These are phyloP conservation scores for Actinia equina DNA, from an alignment of 64 coral and sea anemone species.

Conservation along the genomic window DNA sequence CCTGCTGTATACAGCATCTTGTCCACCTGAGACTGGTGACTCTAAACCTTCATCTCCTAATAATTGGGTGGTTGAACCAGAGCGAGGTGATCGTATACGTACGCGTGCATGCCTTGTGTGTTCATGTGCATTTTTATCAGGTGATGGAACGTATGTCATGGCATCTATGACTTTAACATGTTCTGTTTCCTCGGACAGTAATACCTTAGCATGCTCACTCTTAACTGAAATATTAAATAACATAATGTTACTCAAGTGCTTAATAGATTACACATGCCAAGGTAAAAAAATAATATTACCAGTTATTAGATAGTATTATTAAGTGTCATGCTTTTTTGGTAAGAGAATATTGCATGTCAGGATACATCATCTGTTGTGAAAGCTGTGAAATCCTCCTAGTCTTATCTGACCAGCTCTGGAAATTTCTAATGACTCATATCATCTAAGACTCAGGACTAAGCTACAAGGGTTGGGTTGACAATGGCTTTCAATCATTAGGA, in stretches of 20 bases:
- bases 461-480: no score
- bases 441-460: no score
- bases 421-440: no score
- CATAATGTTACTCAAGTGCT: neutral
- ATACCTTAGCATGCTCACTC: slow-evolving; percentile 53
- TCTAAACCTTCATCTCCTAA: neutral
- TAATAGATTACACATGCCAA: neutral
- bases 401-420: no score
- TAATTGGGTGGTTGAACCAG: neutral
- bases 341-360: no score
- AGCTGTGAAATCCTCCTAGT: no score
- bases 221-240: slow-evolving; percentile 40
- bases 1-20: neutral
- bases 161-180: slow-evolving; percentile 88
- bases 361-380: no score
- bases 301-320: neutral
- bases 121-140: slow-evolving; percentile 19
- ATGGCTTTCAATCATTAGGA: no score
- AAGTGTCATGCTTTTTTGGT: neutral
- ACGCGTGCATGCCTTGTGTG: neutral
- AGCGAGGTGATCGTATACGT: neutral
- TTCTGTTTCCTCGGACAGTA: slow-evolving; percentile 76
- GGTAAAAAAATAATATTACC: neutral
- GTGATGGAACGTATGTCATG: slow-evolving; percentile 75
- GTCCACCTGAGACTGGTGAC: slow-evolving; percentile 16